These are phyloP conservation scores for Oryzias woworae DNA, from an alignment of 2,113 vertebrate species.

Conservation along the genomic window DNA sequence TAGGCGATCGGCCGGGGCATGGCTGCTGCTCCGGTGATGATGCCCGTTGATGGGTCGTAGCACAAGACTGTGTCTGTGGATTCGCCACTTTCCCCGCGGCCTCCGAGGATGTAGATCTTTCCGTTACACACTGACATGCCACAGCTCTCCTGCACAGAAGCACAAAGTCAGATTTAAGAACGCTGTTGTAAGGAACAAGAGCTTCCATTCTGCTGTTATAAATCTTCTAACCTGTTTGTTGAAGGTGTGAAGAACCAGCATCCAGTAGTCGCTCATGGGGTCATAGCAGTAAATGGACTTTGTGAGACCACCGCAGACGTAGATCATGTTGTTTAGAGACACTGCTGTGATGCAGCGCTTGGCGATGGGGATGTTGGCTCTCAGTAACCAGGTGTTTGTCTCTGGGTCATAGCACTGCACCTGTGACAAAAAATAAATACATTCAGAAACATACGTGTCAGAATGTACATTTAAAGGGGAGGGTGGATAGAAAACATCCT, in stretches of 20 bases:
- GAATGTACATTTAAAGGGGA: too few species aligned
- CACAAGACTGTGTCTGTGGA: conserved; percentile 94
- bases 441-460: too few species aligned
- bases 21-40: conserved; percentile 93
- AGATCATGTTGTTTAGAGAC: conserved; percentile 94
- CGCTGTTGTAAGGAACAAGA: background rate
- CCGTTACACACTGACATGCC: conserved; percentile 99
- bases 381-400: conserved; percentile 87
- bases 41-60: conserved; percentile 92
- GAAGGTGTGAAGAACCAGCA: conserved; percentile 95
- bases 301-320: conserved; percentile 95
- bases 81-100: conserved; percentile 91
- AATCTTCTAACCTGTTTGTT: conserved; percentile 86
- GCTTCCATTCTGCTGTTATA: too few species aligned
- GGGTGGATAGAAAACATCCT: too few species aligned
- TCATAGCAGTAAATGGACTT: conserved; percentile 97
- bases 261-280: conserved; percentile 96
- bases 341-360: conserved; percentile 97
- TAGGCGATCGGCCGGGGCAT: conserved; percentile 98
- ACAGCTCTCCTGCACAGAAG: conserved; percentile 88
- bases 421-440: conserved; percentile 65
- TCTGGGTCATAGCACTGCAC: conserved; percentile 98
- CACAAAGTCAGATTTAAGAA: background rate
- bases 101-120: conserved; percentile 97
- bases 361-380: conserved; percentile 95